Percentiles rank a stretch among this genome's conserved stretches.
phyloP scores from a whole-genome alignment of 2,888 invertebrate genomes.

The Hyppa rectilinea region DNA sequence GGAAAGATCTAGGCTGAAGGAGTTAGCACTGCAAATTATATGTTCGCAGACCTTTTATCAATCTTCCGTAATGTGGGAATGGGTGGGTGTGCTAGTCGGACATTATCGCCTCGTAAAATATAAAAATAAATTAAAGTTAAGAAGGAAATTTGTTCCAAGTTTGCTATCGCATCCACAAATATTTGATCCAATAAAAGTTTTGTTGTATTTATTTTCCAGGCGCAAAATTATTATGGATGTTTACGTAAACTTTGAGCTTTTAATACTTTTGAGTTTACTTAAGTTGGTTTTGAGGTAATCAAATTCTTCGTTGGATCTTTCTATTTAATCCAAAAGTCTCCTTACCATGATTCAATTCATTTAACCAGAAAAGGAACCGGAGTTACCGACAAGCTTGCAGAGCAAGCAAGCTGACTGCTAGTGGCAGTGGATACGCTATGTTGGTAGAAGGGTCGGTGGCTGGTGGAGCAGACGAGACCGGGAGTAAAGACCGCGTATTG shows the following conservation, averaged over 20 bases:
- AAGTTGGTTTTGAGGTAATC: constrained; percentile 15
- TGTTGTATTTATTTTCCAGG: constrained; percentile 33
- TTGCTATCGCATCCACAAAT: constrained; percentile 37
- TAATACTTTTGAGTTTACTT: constrained; percentile 35
- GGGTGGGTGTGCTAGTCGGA: background rate
- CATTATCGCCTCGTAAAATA: background rate
- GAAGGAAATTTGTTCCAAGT: constrained; percentile 14
- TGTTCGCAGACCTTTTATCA: background rate
- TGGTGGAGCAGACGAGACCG: too few relatives aligned
- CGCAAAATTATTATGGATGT: constrained; percentile 24
- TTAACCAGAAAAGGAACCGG: too few relatives aligned
- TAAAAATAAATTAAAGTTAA: constrained; percentile 13
- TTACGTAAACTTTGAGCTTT: constrained; percentile 28
- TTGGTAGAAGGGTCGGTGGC: too few relatives aligned
- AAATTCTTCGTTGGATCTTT: constrained; percentile 9
- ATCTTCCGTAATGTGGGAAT: background rate
- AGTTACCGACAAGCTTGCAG: too few relatives aligned
- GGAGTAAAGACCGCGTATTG: too few relatives aligned
- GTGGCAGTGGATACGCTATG: too few relatives aligned
- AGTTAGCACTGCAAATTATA: background rate
- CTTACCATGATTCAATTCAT: background rate
- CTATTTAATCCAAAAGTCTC: background rate
- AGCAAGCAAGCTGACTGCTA: too few relatives aligned
- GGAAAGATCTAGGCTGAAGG: too few relatives aligned
- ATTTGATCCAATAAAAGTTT: constrained; percentile 51